Conservation (phyloP, 1,140 invertebrate species). For the Vollenhovia emeryi region DNA sequence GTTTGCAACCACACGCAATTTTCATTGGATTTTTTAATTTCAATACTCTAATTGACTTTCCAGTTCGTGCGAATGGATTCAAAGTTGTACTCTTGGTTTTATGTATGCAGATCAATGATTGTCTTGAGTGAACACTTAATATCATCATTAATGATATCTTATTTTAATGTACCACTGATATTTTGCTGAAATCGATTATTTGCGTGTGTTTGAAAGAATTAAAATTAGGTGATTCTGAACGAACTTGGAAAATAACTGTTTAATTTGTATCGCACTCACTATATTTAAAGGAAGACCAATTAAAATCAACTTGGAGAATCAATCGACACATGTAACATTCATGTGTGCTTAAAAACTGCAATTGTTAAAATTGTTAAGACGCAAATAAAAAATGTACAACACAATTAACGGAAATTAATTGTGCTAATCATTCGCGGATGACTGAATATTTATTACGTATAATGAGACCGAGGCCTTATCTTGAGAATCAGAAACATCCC, state of each 20-base stretch:
- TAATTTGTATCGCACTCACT: neutral
- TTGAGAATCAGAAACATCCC: slow-evolving; percentile 1
- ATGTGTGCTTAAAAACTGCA: neutral
- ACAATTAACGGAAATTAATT: slow-evolving; percentile 12
- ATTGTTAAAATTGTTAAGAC: neutral
- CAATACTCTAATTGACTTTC: neutral
- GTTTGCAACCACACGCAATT: neutral
- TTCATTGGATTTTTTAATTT: neutral
- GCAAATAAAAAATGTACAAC: neutral
- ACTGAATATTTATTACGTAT: slow-evolving; percentile 35
- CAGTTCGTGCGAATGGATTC: too few species aligned
- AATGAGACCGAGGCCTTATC: neutral
- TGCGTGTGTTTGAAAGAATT: neutral
- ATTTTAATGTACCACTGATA: neutral
- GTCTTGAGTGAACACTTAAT: too few species aligned
- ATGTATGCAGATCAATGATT: too few species aligned
- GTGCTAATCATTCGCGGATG: neutral
- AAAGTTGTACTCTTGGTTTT: too few species aligned
- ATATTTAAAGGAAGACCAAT: neutral
- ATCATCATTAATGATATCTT: too few species aligned
- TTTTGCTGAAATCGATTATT: neutral
- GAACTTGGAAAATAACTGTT: neutral
- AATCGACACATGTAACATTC: neutral
- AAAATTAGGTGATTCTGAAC: neutral
- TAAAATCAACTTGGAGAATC: neutral